Evolutionary conservation across 2,888 invertebrate species (phyloP).

Genomic region (Rutpela maculata): DNA sequence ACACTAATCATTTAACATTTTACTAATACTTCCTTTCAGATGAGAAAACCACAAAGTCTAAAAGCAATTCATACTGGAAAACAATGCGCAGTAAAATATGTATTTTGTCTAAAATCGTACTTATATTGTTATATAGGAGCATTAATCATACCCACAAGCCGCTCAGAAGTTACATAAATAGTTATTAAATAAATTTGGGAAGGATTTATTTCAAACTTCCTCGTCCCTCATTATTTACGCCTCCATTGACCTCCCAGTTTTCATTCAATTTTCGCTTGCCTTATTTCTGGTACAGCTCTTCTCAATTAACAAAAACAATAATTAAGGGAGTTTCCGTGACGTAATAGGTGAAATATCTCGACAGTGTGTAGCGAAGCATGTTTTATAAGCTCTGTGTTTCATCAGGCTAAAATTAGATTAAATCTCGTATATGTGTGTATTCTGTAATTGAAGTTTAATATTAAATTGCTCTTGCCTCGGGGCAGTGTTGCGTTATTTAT

Average conservation of each 20-base stretch:
- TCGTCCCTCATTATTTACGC: conserved; percentile 32
- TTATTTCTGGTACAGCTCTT: conserved; percentile 24
- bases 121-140: background rate
- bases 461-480: background rate
- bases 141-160: conserved; percentile 17
- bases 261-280: conserved; percentile 24
- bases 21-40: no score
- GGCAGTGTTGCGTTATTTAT: background rate
- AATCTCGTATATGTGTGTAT: conserved; percentile 23
- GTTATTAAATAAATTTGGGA: conserved; percentile 27
- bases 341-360: conserved; percentile 17
- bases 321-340: conserved; percentile 27
- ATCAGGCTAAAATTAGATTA: conserved; percentile 28
- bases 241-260: conserved; percentile 21
- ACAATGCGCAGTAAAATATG: background rate
- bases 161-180: conserved; percentile 11
- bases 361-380: conserved; percentile 9
- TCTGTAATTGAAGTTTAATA: conserved; percentile 31
- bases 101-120: conserved; percentile 7
- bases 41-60: background rate
- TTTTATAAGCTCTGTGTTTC: conserved; percentile 35
- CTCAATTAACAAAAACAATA: conserved; percentile 42
- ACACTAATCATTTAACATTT: no score
- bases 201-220: conserved; percentile 10
- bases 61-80: background rate